These are phyloP conservation scores for Diglossa cyanea DNA, from an alignment of 2,797 vertebrate genomes.

Conservation along the genomic window DNA sequence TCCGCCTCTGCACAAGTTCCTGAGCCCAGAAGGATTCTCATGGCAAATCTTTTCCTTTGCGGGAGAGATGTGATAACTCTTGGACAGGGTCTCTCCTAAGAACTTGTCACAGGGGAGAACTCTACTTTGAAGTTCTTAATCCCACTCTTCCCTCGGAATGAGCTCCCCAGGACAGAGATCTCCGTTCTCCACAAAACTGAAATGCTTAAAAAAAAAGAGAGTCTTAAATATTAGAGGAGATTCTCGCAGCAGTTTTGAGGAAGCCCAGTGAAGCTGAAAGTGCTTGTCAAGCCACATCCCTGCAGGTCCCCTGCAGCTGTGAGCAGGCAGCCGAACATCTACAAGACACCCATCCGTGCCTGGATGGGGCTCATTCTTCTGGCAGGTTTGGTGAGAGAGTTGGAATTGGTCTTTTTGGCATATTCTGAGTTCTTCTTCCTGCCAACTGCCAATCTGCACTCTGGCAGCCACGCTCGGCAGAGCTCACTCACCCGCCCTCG, in stretches of 20 bases:
- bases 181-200: rapidly evolving
- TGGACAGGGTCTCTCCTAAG: constrained; percentile 48
- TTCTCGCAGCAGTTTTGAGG: neutral
- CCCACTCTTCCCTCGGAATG: neutral
- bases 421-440: neutral
- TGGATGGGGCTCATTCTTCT: neutral
- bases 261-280: neutral
- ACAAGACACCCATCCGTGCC: rapidly evolving
- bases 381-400: neutral
- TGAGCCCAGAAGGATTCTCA: constrained; percentile 44
- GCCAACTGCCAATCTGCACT: neutral
- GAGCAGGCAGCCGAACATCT: neutral
- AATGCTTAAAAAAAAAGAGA: neutral
- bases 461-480: rapidly evolving
- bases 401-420: neutral
- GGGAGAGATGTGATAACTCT: constrained; percentile 33
- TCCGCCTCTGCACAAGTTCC: constrained; percentile 14
- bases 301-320: neutral
- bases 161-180: constrained; percentile 26
- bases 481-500: rapidly evolving
- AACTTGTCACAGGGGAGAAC: constrained; percentile 37
- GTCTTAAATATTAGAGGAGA: neutral
- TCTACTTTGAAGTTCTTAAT: constrained; percentile 62
- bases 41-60: constrained; percentile 45
- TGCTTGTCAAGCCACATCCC: neutral